Base-by-base conservation (phyloP, 2,888 invertebrate genomes). In the Drosophila trichaetosa region DNA sequence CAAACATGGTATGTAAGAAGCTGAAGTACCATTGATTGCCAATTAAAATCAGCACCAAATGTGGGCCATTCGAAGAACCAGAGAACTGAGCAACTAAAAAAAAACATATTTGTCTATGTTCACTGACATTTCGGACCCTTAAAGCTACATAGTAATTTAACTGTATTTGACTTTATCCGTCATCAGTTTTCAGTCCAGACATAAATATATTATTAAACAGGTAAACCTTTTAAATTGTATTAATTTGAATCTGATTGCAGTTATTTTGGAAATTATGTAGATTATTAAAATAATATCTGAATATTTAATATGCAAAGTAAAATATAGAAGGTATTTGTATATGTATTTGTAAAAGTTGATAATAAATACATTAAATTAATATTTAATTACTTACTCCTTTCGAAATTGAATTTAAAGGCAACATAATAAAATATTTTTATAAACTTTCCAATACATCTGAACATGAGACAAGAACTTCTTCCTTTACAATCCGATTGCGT, bases 11-110 rank as follows among this genome's bases (percentile, higher is more conserved):
- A 34, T n/a, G 7, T 10, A 31, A 33, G 18, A 11, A 31, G 13
- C 36, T 29, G 21, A 29, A 7, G n/a, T 2, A 29, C 38, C 24
- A 38, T 18, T 54, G 49, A 40, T 57, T 64, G 64, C 11, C 60
- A 60, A 52, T 52, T 24, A 46, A 51, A 33, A 21, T 4, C n/a
- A 27, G 13, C 7, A 46, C 5, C 5, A 33, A 38, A 21, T 40
- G 2, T 34, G 33, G 13, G 33, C 34, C 29, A 36, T 8, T 2
- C 16, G 8, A 54, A 2, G 10, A 36, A 16, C 2, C 6, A 27
- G 8, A 34, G 49, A 11, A 34, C 16, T 8, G 10, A 5, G 7
- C 1, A 10, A 8, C 8, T 10, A 21, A 10, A 18, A 10, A 18
- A 4, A 46, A 31, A n/a, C 3, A 10, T 2, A 18, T 11, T 18